phyloP scores from a whole-genome alignment of 2,888 invertebrate species.

The Eudemis profundana region DNA sequence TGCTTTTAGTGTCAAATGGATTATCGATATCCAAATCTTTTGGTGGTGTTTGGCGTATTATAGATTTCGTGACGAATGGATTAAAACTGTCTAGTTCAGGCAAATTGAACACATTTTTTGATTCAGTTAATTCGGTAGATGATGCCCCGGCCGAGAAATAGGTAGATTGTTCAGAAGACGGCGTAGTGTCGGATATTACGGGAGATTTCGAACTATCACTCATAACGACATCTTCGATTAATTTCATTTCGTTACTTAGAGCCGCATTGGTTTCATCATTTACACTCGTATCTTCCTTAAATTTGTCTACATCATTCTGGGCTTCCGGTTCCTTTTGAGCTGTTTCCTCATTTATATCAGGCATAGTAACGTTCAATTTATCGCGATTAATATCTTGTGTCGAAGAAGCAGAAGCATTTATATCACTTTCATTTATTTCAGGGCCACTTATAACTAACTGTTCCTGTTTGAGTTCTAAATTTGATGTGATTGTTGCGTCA shows the following conservation, averaged over 20 bases:
- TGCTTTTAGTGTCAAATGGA: constrained; percentile 52
- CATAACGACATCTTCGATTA: constrained; percentile 7
- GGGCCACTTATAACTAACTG: not conserved
- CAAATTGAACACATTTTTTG: constrained; percentile 72
- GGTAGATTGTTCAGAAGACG: constrained; percentile 65
- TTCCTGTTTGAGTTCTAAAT: not conserved
- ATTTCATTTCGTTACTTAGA: not conserved
- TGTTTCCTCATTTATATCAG: not conserved
- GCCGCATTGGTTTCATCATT: not conserved
- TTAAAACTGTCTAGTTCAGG: constrained; percentile 76
- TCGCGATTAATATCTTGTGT: not conserved
- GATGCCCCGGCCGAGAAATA: constrained; percentile 62
- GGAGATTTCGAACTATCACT: constrained; percentile 7
- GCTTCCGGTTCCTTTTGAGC: not conserved
- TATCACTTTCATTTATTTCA: not conserved
- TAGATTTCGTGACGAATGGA: constrained; percentile 70
- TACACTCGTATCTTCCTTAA: constrained; percentile 23
- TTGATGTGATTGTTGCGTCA: not conserved
- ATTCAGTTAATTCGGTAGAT: constrained; percentile 56
- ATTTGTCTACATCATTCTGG: not conserved
- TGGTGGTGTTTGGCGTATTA: constrained; percentile 62
- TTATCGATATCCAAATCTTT: constrained; percentile 49
- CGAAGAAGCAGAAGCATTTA: not conserved
- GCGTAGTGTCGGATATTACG: constrained; percentile 53
- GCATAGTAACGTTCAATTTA: not conserved